These are phyloP conservation scores for Saguinus imperator DNA, from an alignment of 2,113 vertebrate genomes.

Conservation along the genomic window DNA sequence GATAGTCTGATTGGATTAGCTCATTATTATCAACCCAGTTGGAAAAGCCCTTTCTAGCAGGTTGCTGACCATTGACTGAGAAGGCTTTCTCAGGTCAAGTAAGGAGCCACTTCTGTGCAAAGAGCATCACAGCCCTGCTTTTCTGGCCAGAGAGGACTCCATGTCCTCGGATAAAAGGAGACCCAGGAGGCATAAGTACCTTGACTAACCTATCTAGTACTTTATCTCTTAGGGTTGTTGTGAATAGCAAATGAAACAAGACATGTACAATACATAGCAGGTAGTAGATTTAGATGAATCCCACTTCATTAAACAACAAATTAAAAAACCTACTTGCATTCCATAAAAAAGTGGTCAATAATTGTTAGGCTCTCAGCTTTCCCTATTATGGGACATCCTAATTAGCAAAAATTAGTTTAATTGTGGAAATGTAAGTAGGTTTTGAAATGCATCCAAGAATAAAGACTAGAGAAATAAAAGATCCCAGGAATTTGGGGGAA, in stretches of 20 bases:
- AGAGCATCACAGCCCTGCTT: not conserved
- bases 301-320: not conserved
- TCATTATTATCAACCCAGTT: not conserved
- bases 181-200: not conserved
- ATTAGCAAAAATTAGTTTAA: conserved; percentile 49
- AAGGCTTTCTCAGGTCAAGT: not conserved
- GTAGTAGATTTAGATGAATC: not conserved
- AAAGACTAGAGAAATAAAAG: conserved; percentile 29
- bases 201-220: not conserved
- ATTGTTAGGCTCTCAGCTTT: not conserved
- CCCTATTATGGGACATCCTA: not conserved
- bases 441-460: conserved; percentile 48
- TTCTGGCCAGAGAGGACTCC: not conserved
- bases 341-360: not conserved
- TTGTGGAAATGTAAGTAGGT: conserved; percentile 5
- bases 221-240: not conserved
- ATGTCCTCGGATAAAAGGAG: not conserved
- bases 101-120: not conserved
- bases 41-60: not conserved
- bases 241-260: not conserved
- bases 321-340: not conserved
- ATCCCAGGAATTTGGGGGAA: not conserved
- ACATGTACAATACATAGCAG: not conserved
- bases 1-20: not conserved
- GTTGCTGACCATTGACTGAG: not conserved